Conservation (phyloP, 2,113 vertebrate genomes). For the Monopterus albus region DNA sequence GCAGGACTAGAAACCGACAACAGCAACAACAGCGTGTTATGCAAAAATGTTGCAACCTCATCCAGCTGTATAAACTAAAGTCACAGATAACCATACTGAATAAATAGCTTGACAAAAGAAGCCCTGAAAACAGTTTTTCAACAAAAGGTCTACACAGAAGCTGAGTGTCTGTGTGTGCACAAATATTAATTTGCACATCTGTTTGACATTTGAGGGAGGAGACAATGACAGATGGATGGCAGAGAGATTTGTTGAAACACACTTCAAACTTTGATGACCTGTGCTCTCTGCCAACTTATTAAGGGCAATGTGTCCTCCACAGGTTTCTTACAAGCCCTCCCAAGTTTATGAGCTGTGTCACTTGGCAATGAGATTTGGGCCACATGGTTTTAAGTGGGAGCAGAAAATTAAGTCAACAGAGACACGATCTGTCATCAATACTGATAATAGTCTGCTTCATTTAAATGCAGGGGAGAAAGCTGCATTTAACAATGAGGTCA, state of each 20-base stretch:
- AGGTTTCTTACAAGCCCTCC: conserved; percentile 13
- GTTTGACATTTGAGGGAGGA: conserved; percentile 44
- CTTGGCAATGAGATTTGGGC: conserved; percentile 30
- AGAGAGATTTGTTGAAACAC: conserved; percentile 43
- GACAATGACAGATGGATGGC: conserved; percentile 53
- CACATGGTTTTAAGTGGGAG: conserved; percentile 54
- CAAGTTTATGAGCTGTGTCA: conserved; percentile 1
- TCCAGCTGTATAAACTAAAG: not conserved
- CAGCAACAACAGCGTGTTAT: not conserved
- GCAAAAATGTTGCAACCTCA: not conserved
- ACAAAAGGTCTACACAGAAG: too few species aligned
- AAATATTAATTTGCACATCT: conserved; percentile 64
- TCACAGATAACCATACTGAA: not conserved
- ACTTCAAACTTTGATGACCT: conserved; percentile 31
- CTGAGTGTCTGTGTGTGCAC: conserved; percentile 2
- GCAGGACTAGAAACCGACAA: not conserved
- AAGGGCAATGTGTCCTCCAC: conserved; percentile 46
- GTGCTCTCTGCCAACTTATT: conserved; percentile 27
- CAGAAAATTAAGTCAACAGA: conserved; percentile 64
- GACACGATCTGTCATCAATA: conserved; percentile 68
- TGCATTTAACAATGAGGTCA: conserved; percentile 71
- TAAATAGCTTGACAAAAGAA: not conserved
- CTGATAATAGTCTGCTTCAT: conserved; percentile 63
- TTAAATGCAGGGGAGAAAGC: conserved; percentile 58
- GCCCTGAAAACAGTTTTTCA: too few species aligned